Base-by-base conservation (phyloP, 37 sponge, comb jelly and placozoan genomes). In the Lycopodina hypogea region DNA sequence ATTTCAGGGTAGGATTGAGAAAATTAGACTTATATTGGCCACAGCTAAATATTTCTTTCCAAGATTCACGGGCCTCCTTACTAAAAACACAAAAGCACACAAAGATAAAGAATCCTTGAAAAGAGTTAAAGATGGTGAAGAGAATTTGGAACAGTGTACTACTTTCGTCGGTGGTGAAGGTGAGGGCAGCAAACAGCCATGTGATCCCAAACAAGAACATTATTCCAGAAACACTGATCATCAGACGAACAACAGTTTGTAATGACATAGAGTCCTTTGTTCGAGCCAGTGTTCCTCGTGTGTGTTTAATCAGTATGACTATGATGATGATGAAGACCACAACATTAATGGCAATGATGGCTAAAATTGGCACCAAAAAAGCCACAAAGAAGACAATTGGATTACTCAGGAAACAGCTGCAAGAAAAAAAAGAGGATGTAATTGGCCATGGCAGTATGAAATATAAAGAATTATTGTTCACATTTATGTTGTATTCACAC, bases 51-150 rank as follows among this genome's bases (percentile, higher is more conserved):
- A 37, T 1, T 24, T 68, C 79, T 23, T 28, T n/a, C n/a, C n/a
- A n/a, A n/a, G n/a, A n/a, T n/a, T n/a, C n/a, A n/a, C n/a, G n/a
- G n/a, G n/a, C n/a, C 2, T 78, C 79, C 11, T 42, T 14, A 68
- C 57, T 67, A 37, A 78, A 24, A 21, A 68, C 69, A 68, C 53
- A 48, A 41, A 78, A 68, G 55, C 67, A 78, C 28, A 78, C 34
- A 28, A 76, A 76, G n/a, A 76, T 76, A 62, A 76, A 62, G 77
- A 76, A 76, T 62, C 77, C 77, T 62, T 76, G 79, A 29, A 78
- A 41, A n/a, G n/a, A n/a, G n/a, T n/a, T n/a, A n/a, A n/a, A n/a
- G n/a, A n/a, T n/a, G n/a, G n/a, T n/a, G n/a, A 78, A 78, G 22
- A 78, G 7, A 32, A 78, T 32, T 64, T 78, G 79, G 69, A 48